Evolutionary conservation across 37 sponge, comb jelly and placozoan genomes (phyloP).

Genomic region (Oscarella lobularis): DNA sequence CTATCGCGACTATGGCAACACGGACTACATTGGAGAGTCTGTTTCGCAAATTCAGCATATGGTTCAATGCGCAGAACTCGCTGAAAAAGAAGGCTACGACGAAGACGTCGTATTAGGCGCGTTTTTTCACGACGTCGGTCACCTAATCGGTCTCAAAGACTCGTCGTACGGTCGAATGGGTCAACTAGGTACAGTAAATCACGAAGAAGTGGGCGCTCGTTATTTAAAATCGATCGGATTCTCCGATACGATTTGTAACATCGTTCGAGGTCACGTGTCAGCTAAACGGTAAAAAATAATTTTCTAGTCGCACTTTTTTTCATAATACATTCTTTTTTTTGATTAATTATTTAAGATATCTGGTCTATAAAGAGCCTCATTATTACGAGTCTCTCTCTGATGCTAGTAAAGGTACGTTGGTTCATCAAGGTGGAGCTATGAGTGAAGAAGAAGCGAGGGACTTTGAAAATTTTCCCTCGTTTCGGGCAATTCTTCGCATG

Average conservation of each 20-base stretch:
- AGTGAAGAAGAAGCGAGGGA: neutral
- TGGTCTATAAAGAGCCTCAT: neutral
- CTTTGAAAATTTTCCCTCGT: neutral
- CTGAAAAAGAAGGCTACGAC: neutral
- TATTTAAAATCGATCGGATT: neutral
- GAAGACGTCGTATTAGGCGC: neutral
- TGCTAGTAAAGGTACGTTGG: slow-evolving; percentile 4
- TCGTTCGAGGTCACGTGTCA: neutral
- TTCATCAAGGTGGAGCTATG: slow-evolving; percentile 5
- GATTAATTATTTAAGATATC: neutral
- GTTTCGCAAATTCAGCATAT: slow-evolving; percentile 2
- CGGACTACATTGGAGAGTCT: slow-evolving; percentile 4
- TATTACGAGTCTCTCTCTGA: slow-evolving; percentile 3
- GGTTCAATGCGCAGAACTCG: slow-evolving; percentile 2
- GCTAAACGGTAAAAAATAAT: neutral
- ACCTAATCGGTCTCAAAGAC: neutral
- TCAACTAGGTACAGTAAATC: neutral
- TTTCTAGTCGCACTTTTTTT: neutral
- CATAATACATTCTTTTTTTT: neutral
- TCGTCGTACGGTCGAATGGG: neutral
- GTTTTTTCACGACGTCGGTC: slow-evolving; percentile 7
- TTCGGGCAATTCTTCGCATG: neutral
- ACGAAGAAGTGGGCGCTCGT: neutral
- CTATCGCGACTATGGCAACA: neutral
- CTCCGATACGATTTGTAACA: neutral